Evolutionary conservation across 1,140 invertebrate genomes (phyloP), one percentile per base, ranked within the genome.

Genomic region (Lerema accius): DNA sequence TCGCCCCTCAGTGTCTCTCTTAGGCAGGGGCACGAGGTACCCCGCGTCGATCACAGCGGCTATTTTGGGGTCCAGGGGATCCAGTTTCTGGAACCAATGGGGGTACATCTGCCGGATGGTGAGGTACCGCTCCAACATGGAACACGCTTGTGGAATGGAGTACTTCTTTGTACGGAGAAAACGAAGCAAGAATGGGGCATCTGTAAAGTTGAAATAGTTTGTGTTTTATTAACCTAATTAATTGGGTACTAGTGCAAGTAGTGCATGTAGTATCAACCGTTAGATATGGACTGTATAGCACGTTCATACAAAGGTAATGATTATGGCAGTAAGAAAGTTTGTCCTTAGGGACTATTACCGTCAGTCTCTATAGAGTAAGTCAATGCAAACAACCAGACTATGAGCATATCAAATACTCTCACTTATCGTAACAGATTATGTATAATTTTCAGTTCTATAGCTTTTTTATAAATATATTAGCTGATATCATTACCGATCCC

Each of bases 81-180:
- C 95, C 13, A 97, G 86, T 43, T 95, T 95, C 63, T 94, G 92
- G 87, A 97, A 98, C 96, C 96, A 97, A 10, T 96, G 92, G 0
- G 96, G 95, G 76, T 96, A 95, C 49, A 96, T 84, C 73, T 96
- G 94, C 14, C 96, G 92, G 58, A 97, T 95, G 4, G 94, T 95
- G 10, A 98, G 91, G 78, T 98, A 98, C 10, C 95, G 93, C 78
- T 97, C 95, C 42, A 98, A 84, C 93, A 97, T 96, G 45, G 96
- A 94, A 73, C 96, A 96, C 0, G 97, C 95, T 73, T 95, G 92
- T 0, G 95, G 95, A 10, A 98, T 93, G 35, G 95, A 95, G 81
- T 96, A 97, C 80, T 98, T 97, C 80, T 96, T 96, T 0, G 95
- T 96, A 10, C 96, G 92, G 0, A 98, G 92, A 76, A 98, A 98